Evolutionary conservation across 2,888 invertebrate species (phyloP).

Genomic region (Trichopoda pennipes): DNA sequence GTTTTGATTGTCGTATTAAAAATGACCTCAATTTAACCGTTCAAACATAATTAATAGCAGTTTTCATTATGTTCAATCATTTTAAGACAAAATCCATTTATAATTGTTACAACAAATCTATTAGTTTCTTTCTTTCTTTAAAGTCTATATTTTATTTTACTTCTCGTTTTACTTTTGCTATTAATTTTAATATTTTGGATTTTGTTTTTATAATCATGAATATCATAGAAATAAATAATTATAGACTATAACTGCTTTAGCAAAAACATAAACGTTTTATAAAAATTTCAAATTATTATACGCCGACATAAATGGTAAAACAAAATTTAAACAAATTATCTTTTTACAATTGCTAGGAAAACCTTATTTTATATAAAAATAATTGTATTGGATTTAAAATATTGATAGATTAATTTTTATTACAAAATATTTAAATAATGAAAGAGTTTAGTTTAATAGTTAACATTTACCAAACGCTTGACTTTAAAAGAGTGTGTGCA

Average conservation of each 20-base stretch:
- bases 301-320: conserved; percentile 18
- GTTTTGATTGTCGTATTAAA: not conserved
- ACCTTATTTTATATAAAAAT: not conserved
- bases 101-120: conserved; percentile 50
- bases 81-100: conserved; percentile 64
- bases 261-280: conserved; percentile 28
- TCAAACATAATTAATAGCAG: not conserved
- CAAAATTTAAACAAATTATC: not conserved
- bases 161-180: conserved; percentile 2
- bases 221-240: conserved; percentile 50
- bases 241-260: conserved; percentile 26
- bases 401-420: conserved; percentile 3
- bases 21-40: not conserved
- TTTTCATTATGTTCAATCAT: conserved; percentile 34
- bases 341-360: conserved; percentile 3
- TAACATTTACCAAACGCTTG: not conserved
- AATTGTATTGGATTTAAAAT: not conserved
- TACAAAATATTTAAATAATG: conserved; percentile 14
- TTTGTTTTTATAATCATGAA: conserved; percentile 39
- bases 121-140: conserved; percentile 4
- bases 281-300: conserved; percentile 25
- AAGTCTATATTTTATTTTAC: too few species aligned
- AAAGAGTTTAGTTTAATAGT: not conserved
- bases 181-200: conserved; percentile 4
- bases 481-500: not conserved